These are phyloP conservation scores for Tiphia femorata DNA, from an alignment of 2,888 invertebrate species.

Conservation along the genomic window DNA sequence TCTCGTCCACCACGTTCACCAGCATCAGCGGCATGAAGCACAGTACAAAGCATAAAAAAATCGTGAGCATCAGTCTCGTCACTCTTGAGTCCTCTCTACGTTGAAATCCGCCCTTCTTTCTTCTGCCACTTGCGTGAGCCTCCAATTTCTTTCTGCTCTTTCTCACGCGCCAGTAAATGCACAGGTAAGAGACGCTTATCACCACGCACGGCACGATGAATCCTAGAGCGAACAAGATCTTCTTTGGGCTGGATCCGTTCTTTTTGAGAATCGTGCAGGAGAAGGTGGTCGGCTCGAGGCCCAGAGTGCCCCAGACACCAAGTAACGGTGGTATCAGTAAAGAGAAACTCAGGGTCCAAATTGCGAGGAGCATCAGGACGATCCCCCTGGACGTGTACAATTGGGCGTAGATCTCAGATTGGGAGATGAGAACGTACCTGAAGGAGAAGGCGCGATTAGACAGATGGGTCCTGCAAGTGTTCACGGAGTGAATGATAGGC, in stretches of 20 bases:
- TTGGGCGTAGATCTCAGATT: constrained; percentile 82
- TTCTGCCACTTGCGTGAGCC: constrained; percentile 75
- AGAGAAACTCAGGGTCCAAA: constrained; percentile 78
- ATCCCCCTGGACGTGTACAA: constrained; percentile 83
- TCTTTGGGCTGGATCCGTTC: constrained; percentile 85
- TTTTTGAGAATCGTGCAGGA: constrained; percentile 90
- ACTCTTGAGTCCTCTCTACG: constrained; percentile 82
- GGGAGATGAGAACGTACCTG: constrained; percentile 88
- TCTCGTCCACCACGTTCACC: constrained; percentile 88
- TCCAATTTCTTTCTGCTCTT: constrained; percentile 81
- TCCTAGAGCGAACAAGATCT: constrained; percentile 84
- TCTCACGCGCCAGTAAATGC: constrained; percentile 86
- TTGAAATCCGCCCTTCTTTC: constrained; percentile 68
- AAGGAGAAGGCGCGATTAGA: too few species aligned
- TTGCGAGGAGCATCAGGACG: constrained; percentile 80
- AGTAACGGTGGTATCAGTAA: constrained; percentile 82
- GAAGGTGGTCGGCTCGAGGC: constrained; percentile 83
- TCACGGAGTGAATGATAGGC: too few species aligned
- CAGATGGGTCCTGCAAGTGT: too few species aligned
- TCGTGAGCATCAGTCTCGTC: constrained; percentile 88
- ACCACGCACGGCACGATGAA: constrained; percentile 88
- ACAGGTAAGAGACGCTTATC: constrained; percentile 87
- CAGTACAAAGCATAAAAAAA: constrained; percentile 87
- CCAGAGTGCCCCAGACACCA: constrained; percentile 88
- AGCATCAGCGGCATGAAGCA: constrained; percentile 91